Conservation (phyloP, 1,140 invertebrate species). For the Dryas iulia region DNA sequence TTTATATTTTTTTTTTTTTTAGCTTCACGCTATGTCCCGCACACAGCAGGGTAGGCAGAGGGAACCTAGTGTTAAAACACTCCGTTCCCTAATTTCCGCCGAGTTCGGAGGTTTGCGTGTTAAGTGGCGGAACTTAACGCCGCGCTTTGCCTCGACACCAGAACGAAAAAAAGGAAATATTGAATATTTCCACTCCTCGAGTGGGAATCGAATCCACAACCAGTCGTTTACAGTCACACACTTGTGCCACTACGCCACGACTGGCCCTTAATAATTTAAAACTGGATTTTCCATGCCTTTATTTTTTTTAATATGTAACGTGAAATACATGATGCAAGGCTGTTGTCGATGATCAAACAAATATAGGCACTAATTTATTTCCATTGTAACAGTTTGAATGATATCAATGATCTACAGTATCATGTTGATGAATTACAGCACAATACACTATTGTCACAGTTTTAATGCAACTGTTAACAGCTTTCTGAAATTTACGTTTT, state of each 20-base stretch:
- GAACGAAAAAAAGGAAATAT: neutral
- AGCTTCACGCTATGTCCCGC: too few relatives aligned
- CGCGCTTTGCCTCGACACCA: neutral
- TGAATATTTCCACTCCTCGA: neutral
- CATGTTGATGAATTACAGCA: neutral
- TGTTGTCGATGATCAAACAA: neutral
- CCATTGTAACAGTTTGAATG: neutral
- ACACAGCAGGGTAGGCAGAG: too few relatives aligned
- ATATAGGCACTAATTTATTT: neutral
- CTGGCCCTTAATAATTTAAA: too few relatives aligned
- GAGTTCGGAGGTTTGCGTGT: too few relatives aligned
- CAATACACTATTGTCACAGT: neutral
- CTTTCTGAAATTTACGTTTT: neutral
- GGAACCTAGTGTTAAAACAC: too few relatives aligned
- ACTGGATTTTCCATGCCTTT: too few relatives aligned
- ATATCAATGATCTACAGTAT: neutral
- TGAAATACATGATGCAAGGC: neutral
- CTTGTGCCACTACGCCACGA: too few relatives aligned
- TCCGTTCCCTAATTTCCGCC: too few relatives aligned
- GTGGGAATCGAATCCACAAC: neutral
- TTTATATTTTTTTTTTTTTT: too few relatives aligned
- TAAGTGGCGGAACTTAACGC: neutral
- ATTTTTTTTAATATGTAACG: neutral
- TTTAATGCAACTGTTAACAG: neutral
- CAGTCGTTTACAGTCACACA: neutral